Conservation (phyloP, 2,888 invertebrate genomes). For the Nysson spinosus region DNA sequence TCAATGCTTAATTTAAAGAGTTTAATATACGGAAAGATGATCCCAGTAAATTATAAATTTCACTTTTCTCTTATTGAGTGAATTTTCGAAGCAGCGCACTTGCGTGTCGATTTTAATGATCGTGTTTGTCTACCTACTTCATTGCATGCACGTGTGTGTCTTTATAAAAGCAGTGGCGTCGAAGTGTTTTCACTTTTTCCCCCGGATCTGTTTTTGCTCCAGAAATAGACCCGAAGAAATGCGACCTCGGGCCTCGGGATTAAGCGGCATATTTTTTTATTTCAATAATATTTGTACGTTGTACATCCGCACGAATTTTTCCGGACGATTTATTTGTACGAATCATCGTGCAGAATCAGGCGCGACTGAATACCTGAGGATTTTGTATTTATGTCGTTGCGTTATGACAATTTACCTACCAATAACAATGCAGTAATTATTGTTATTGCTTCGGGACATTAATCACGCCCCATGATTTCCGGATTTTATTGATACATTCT, state of each 20-base stretch:
- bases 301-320: slow-evolving; percentile 13
- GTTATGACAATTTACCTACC: too few species aligned
- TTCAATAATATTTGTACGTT: not conserved
- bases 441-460: too few species aligned
- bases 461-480: too few species aligned
- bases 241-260: slow-evolving; percentile 11
- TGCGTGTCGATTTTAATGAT: slow-evolving; percentile 25
- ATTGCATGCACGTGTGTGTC: slow-evolving; percentile 17
- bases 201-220: slow-evolving; percentile 25
- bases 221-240: slow-evolving; percentile 28
- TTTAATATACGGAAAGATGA: too few species aligned
- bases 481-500: too few species aligned
- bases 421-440: too few species aligned
- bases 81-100: slow-evolving; percentile 6
- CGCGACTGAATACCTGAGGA: too few species aligned
- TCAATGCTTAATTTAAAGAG: too few species aligned
- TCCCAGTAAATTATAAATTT: too few species aligned
- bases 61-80: not conserved
- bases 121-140: slow-evolving; percentile 32
- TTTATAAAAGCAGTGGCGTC: slow-evolving; percentile 10
- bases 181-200: slow-evolving; percentile 3
- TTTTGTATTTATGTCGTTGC: too few species aligned
- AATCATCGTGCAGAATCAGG: too few species aligned
- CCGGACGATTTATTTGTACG: slow-evolving; percentile 3
- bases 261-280: slow-evolving; percentile 3